Conservation (phyloP, 2,797 vertebrate genomes). For the Eidolon dupreanum region DNA sequence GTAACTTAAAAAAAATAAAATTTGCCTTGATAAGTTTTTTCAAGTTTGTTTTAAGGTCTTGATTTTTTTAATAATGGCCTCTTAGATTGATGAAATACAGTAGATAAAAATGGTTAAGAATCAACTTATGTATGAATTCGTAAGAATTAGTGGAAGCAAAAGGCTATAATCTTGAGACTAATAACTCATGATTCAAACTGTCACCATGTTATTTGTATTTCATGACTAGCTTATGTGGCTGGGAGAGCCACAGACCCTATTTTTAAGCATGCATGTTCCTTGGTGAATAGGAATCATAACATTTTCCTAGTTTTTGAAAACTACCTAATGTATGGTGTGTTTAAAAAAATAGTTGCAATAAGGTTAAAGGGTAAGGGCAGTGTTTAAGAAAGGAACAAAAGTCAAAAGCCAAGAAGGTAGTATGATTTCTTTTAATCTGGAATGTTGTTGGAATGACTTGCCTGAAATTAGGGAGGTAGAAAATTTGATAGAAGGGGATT, state of each 20-base stretch:
- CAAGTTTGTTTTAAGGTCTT: constrained; percentile 45
- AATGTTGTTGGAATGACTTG: constrained; percentile 15
- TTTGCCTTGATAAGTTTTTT: constrained; percentile 50
- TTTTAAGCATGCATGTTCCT: no score
- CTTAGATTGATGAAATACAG: no score
- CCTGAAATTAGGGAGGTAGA: neutral
- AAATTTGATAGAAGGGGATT: neutral
- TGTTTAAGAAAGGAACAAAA: constrained; percentile 4
- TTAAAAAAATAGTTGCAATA: neutral
- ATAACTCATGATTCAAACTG: no score
- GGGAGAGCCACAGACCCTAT: no score
- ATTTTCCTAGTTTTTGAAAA: neutral
- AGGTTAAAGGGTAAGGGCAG: neutral
- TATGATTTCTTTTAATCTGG: neutral
- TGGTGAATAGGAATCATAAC: no score
- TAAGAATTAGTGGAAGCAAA: no score
- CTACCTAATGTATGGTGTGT: neutral
- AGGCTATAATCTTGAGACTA: no score
- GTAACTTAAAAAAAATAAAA: constrained; percentile 70
- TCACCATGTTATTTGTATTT: no score
- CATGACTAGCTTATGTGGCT: no score
- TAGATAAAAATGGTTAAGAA: no score
- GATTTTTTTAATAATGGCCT: neutral
- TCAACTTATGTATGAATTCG: no score
- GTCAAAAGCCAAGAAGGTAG: neutral